These are phyloP conservation scores for Leucosticte australis DNA, from an alignment of 2,113 vertebrate species.

Conservation along the genomic window DNA sequence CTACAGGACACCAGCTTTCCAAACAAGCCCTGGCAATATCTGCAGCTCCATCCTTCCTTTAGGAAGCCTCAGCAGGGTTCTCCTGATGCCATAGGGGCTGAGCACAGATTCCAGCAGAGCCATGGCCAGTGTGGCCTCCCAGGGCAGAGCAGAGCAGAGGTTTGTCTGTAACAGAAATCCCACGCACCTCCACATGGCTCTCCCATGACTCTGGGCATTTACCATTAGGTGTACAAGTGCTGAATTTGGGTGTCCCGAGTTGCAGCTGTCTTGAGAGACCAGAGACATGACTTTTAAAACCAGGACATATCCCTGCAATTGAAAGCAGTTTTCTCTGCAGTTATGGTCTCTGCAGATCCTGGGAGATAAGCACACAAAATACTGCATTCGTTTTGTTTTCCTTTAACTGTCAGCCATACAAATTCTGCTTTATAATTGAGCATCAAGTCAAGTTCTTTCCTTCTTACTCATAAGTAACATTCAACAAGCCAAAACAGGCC, in stretches of 20 bases:
- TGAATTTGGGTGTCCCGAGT: not conserved
- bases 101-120: not conserved
- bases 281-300: not conserved
- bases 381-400: not conserved
- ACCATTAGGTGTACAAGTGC: not conserved
- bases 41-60: not conserved
- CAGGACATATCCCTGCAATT: not conserved
- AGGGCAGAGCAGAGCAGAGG: not conserved
- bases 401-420: constrained; percentile 29
- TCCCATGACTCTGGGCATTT: not conserved
- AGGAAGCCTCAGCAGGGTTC: not conserved
- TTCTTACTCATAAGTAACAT: constrained; percentile 51
- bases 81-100: not conserved
- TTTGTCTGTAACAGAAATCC: not conserved
- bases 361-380: not conserved
- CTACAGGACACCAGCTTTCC: not conserved
- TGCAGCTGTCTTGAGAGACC: not conserved
- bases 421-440: constrained; percentile 39
- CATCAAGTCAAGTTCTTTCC: constrained; percentile 52
- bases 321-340: not conserved
- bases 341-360: not conserved
- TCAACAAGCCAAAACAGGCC: constrained; percentile 35
- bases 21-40: not conserved
- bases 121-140: not conserved
- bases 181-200: not conserved